Evolutionary conservation across 2,113 vertebrate genomes (phyloP).

Genomic region (Tragelaphus strepsiceros): DNA sequence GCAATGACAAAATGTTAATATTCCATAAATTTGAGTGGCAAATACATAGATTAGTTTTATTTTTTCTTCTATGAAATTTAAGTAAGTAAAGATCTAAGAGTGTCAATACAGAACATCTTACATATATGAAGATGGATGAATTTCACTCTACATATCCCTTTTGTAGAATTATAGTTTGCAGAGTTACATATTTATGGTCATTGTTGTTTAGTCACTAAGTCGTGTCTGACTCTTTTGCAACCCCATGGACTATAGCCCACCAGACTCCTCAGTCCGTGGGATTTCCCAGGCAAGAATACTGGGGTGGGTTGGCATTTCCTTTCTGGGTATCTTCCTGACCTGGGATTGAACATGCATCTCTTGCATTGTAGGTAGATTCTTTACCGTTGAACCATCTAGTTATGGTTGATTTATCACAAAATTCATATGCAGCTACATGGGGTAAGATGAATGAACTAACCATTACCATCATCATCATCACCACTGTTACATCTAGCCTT

Average conservation of each 20-base stretch:
- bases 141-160: neutral
- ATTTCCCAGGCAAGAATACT: neutral
- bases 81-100: neutral
- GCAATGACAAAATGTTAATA: neutral
- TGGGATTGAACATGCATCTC: neutral
- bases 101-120: constrained; percentile 11
- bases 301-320: neutral
- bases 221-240: neutral
- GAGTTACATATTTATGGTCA: neutral
- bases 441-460: neutral
- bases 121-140: neutral
- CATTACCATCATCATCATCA: neutral
- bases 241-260: neutral
- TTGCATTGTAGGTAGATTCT: neutral
- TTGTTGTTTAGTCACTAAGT: neutral
- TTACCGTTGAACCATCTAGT: neutral
- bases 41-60: neutral
- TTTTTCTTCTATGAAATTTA: neutral
- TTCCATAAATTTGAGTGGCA: neutral
- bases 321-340: neutral
- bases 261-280: neutral
- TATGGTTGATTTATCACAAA: neutral
- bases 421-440: neutral
- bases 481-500: neutral
- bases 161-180: neutral